Evolutionary conservation across 2,113 vertebrate genomes (phyloP).

Genomic region (Upupa epops): DNA sequence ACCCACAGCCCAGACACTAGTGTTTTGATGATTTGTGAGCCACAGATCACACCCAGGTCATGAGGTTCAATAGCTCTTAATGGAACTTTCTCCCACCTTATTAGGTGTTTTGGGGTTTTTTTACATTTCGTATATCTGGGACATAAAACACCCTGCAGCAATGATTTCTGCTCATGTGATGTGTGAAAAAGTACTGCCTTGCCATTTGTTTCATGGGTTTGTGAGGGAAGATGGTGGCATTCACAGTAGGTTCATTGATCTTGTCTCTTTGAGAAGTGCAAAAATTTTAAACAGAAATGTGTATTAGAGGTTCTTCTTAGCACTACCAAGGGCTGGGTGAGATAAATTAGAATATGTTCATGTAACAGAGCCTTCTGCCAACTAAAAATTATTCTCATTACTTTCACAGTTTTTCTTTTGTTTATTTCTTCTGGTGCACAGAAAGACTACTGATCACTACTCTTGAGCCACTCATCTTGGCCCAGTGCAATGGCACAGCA

Average conservation of each 20-base stretch:
- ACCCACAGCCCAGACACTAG: background rate
- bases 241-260: background rate
- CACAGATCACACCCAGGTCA: background rate
- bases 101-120: fast-evolving
- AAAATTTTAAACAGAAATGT: no score
- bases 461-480: background rate
- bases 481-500: background rate
- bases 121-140: background rate
- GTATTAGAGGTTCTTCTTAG: background rate
- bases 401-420: background rate
- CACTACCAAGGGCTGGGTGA: background rate
- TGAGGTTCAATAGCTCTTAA: background rate
- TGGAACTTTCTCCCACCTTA: background rate
- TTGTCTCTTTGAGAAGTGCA: background rate
- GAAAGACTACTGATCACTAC: background rate
- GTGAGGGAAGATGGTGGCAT: background rate
- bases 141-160: background rate
- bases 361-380: background rate
- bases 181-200: background rate
- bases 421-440: background rate
- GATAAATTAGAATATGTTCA: background rate
- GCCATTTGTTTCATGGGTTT: background rate
- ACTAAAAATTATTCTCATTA: background rate
- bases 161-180: background rate
- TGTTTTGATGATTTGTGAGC: background rate